Percentiles rank a stretch among this genome's conserved stretches.
Conservation (phyloP, 2,797 vertebrate genomes). For the Mareca penelope region DNA sequence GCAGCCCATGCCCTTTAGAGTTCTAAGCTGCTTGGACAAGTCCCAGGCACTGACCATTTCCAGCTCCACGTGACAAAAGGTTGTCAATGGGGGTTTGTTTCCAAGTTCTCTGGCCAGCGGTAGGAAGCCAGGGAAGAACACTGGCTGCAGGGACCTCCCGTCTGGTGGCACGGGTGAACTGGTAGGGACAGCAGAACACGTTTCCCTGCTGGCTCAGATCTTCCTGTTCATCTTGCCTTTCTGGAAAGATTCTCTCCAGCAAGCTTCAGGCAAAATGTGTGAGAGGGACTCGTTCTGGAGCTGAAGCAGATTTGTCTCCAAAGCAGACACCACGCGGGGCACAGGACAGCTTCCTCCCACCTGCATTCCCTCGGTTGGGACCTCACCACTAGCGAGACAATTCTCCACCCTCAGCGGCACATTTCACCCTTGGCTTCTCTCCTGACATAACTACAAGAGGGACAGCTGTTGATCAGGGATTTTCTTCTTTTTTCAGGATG, state of each 20-base stretch:
- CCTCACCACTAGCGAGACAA: not conserved
- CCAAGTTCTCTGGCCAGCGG: not conserved
- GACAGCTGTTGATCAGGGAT: not conserved
- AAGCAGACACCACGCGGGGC: not conserved
- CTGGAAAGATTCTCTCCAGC: conserved; percentile 34
- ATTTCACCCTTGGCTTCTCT: not conserved
- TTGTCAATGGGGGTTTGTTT: conserved; percentile 53
- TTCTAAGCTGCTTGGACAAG: conserved; percentile 63
- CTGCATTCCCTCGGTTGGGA: not conserved
- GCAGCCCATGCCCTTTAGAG: conserved; percentile 34
- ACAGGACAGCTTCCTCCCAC: not conserved
- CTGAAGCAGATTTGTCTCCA: not conserved
- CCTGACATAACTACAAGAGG: not conserved
- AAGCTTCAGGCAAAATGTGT: conserved; percentile 25
- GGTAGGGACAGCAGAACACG: conserved; percentile 12
- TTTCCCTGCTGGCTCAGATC: not conserved
- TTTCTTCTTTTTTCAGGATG: not conserved
- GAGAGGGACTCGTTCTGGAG: not conserved
- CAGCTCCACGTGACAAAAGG: conserved; percentile 50
- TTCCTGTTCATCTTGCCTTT: conserved; percentile 57
- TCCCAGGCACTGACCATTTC: conserved; percentile 50
- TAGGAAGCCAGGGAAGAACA: conserved; percentile 41
- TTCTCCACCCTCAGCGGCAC: not conserved
- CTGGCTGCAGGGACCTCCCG: conserved; percentile 16
- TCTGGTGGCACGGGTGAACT: not conserved